These are phyloP conservation scores for Sinocyclocheilus maitianheensis DNA, from an alignment of 2,113 vertebrate genomes.

Conservation along the genomic window DNA sequence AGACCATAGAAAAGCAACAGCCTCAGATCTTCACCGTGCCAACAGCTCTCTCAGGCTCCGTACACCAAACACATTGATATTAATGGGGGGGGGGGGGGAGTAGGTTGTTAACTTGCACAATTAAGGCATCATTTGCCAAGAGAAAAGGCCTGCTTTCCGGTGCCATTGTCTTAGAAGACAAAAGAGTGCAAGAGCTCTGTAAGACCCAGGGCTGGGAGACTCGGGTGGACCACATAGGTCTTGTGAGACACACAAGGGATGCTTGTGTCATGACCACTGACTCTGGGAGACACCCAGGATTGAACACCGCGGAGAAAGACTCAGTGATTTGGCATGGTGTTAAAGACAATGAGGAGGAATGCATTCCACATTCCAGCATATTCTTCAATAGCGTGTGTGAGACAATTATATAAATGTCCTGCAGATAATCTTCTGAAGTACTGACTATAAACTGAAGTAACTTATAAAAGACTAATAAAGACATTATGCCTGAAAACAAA, in stretches of 20 bases:
- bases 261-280: constrained; percentile 72
- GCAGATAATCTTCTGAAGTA: constrained; percentile 2
- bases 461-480: constrained; percentile 55
- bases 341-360: constrained; percentile 62
- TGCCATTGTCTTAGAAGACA: constrained; percentile 73
- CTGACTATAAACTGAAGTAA: neutral
- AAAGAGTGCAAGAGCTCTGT: constrained; percentile 68
- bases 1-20: constrained; percentile 39
- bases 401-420: constrained; percentile 1
- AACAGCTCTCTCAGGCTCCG: constrained; percentile 27
- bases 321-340: constrained; percentile 74
- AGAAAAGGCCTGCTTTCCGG: constrained; percentile 62
- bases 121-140: constrained; percentile 78
- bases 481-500: constrained; percentile 65
- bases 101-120: constrained; percentile 76
- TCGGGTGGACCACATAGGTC: constrained; percentile 64
- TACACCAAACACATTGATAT: constrained; percentile 72
- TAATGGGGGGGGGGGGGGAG: constrained; percentile 58
- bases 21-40: constrained; percentile 31
- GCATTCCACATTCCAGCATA: constrained; percentile 53
- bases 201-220: constrained; percentile 51
- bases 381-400: constrained; percentile 6
- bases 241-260: constrained; percentile 68
- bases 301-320: constrained; percentile 63
- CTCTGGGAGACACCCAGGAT: constrained; percentile 65